Percentiles rank a stretch among this genome's conserved stretches.
These are phyloP conservation scores for Chiloscyllium plagiosum DNA, from an alignment of 2,113 vertebrate genomes.

Conservation along the genomic window DNA sequence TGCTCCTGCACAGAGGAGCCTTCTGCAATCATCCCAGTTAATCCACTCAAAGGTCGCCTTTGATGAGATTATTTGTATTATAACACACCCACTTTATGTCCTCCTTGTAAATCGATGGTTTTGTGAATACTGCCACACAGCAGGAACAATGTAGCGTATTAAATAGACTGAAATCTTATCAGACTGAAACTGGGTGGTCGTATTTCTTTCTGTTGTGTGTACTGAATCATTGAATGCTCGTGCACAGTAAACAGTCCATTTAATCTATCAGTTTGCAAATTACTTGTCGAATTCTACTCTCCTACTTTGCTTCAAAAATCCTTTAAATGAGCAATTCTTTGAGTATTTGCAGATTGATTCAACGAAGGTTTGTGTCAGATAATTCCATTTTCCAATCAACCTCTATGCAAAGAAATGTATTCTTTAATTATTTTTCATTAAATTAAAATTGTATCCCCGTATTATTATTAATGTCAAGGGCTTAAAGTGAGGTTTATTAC, in stretches of 20 bases:
- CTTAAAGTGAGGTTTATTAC: not conserved
- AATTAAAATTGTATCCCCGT: not conserved
- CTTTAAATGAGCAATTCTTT: not conserved
- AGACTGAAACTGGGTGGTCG: not conserved
- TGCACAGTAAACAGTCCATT: not conserved
- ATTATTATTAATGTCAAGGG: not conserved
- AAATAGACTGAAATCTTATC: not conserved
- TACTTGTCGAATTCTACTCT: not conserved
- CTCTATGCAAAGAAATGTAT: not conserved
- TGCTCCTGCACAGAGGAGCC: not conserved
- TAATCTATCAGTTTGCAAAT: not conserved
- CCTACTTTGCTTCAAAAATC: not conserved
- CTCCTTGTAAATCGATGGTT: slow-evolving; percentile 23
- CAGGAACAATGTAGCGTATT: not conserved
- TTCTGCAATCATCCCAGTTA: not conserved
- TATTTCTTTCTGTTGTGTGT: not conserved
- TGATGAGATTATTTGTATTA: slow-evolving; percentile 7
- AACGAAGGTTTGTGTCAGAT: not conserved
- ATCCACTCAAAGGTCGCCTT: not conserved
- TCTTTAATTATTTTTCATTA: too few species aligned
- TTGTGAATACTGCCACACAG: not conserved
- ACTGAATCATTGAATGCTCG: not conserved
- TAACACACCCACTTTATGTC: not conserved
- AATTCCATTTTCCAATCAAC: not conserved
- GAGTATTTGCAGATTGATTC: not conserved